Evolutionary conservation across 2,113 vertebrate genomes (phyloP).

Genomic region (Leiothrix lutea): DNA sequence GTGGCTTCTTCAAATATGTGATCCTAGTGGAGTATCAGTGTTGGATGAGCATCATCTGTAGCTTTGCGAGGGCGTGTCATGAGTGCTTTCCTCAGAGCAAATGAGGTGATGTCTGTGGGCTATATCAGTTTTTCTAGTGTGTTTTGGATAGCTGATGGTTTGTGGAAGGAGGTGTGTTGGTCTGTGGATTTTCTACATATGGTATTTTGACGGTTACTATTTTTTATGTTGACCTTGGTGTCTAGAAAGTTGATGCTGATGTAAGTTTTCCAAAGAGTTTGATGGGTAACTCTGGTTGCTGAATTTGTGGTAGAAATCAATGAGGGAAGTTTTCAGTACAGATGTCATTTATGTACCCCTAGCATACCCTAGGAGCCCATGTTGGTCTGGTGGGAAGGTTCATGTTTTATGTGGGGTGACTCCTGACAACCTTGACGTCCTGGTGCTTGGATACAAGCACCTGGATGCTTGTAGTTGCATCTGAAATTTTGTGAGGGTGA

Average conservation of each 20-base stretch:
- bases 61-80: neutral
- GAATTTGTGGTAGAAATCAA: slow-evolving; percentile 23
- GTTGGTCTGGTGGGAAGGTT: neutral
- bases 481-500: neutral
- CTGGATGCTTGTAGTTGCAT: neutral
- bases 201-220: slow-evolving; percentile 63
- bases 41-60: neutral
- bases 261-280: slow-evolving; percentile 55
- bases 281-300: neutral
- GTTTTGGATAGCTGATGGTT: slow-evolving; percentile 55
- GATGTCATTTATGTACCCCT: neutral
- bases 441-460: neutral
- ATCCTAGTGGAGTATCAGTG: neutral
- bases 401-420: neutral
- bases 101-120: slow-evolving; percentile 60
- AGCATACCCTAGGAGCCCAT: neutral
- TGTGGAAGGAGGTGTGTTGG: slow-evolving; percentile 66
- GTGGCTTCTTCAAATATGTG: neutral
- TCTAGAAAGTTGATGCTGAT: slow-evolving; percentile 57
- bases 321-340: neutral
- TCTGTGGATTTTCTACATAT: slow-evolving; percentile 69
- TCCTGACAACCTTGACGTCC: neutral
- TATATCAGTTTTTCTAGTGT: slow-evolving; percentile 47
- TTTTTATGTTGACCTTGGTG: slow-evolving; percentile 56
- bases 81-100: slow-evolving; percentile 37